Evolutionary conservation across 2,113 vertebrate genomes (phyloP), one percentile per base, ranked within the genome.

Genomic region (Nestor notabilis): DNA sequence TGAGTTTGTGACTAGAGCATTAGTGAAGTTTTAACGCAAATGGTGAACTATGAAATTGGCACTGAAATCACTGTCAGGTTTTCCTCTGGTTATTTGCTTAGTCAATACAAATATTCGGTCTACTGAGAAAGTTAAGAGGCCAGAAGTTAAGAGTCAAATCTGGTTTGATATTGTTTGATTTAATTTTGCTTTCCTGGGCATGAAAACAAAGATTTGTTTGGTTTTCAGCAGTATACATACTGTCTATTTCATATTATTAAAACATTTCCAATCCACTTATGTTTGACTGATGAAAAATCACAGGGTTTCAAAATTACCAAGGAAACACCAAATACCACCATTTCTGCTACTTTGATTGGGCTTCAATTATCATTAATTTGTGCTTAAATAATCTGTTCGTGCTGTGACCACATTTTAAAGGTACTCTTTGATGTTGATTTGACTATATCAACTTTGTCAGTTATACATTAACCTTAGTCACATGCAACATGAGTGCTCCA

Each of bases 21-120:
- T 10, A 72, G 41, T 20, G 9, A 5, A 49, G 6, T 72, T 92
- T 80, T 80, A 25, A 60, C 0, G 0, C 23, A 79, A 66, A 41
- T n/a, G 2, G 24, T 69, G 52, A 39, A 53, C 8, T 49, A n/a
- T 20, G 17, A 88, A 90, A 68, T 23, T 27, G 2, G 5, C 28
- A 68, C 19, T 56, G 39, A n/a, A 89, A 35, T 66, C 0, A 1
- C 16, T 33, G 0, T 23, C 18, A 87, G 12, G 1, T 65, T 55
- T 83, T 81, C 13, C 10, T 61, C 13, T 74, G 14, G 5, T 4
- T 55, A 31, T 61, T 61, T 56, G 4, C 8, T 70, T 76, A 66
- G 16, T 58, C 56, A 85, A 16, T 35, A 35, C 2, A 65, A 64
- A 64, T 55, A 75, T 11, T 60, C 46, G 70, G 14, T 50, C 27